Evolutionary conservation across 2,113 vertebrate genomes (phyloP), one percentile per base, ranked within the genome.

Genomic region (Protomyctophum bolini): DNA sequence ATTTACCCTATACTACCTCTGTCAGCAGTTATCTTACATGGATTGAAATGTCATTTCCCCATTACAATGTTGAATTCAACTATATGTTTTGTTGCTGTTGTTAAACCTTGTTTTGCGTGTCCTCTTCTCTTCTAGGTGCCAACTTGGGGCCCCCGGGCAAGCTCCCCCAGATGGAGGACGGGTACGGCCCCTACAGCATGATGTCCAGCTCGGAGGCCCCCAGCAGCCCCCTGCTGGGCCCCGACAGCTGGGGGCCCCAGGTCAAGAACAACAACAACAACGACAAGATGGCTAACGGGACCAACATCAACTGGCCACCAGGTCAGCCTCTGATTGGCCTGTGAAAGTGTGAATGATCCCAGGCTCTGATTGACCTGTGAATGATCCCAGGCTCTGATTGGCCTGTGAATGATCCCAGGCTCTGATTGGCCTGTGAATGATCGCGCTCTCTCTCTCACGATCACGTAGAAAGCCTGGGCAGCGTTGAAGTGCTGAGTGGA

Each of bases 281-380:
- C 81, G 97, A 98, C 79, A 98, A 98, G 88, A 95, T 97, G 90
- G 93, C 96, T 76, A 98, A 97, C 50, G 96, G 96, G 90, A 96
- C 96, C 92, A 97, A 94, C 90, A 95, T 98, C 70, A 98, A 92
- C 94, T 98, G 97, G 97, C 97, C 97, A 79, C 97, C 97, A 95
- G 97, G 97, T 98, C 1, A 79, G 77, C 8, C 21, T 21, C 21
- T 21, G 21, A 21, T 21, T 21, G 21, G 2, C 21, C 21, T n/a
- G n/a, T n/a, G n/a, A n/a, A n/a, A n/a, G n/a, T 21, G 21, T 21
- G 21, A 21, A 21, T 21, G 21, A 21, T 21, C 21, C 21, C 21
- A 21, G 21, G 21, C 21, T 21, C n/a, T n/a, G n/a, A n/a, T n/a
- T n/a, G n/a, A n/a, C n/a, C n/a, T n/a, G n/a, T n/a, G n/a, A n/a